phyloP scores from a whole-genome alignment of 2,888 invertebrate species.

The Abrostola tripartita region DNA sequence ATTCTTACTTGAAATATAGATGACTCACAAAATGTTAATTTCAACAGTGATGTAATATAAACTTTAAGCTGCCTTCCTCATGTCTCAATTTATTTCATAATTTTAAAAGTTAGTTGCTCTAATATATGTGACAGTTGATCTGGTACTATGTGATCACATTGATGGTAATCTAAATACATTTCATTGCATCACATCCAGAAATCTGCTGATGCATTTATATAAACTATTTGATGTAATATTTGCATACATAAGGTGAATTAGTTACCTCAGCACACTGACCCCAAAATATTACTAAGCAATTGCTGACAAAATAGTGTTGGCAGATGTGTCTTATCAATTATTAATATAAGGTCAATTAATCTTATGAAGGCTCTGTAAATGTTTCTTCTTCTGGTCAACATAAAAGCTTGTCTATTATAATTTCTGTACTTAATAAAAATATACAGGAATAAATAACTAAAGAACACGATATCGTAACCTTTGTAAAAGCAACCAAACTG shows the following conservation, averaged over 20 bases:
- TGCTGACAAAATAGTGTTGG: too few relatives aligned
- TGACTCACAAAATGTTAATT: constrained; percentile 52
- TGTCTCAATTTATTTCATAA: constrained; percentile 43
- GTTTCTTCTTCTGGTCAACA: too few relatives aligned
- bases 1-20: constrained; percentile 21
- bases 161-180: background rate
- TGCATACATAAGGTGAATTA: background rate
- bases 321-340: too few relatives aligned
- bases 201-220: background rate
- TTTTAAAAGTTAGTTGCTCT: constrained; percentile 27
- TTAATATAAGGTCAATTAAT: too few relatives aligned
- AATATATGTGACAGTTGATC: constrained; percentile 31
- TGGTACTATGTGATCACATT: constrained; percentile 27
- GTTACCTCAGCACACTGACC: too few relatives aligned
- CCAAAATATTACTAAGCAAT: too few relatives aligned
- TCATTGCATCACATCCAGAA: background rate
- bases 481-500: too few relatives aligned
- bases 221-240: background rate
- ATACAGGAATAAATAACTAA: too few relatives aligned
- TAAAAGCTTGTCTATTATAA: too few relatives aligned
- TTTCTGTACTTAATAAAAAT: too few relatives aligned
- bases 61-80: constrained; percentile 44
- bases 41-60: constrained; percentile 53
- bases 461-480: too few relatives aligned
- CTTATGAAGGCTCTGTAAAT: too few relatives aligned